Conservation (phyloP, 2,113 vertebrate genomes). For the Callochromis pleurospilus region DNA sequence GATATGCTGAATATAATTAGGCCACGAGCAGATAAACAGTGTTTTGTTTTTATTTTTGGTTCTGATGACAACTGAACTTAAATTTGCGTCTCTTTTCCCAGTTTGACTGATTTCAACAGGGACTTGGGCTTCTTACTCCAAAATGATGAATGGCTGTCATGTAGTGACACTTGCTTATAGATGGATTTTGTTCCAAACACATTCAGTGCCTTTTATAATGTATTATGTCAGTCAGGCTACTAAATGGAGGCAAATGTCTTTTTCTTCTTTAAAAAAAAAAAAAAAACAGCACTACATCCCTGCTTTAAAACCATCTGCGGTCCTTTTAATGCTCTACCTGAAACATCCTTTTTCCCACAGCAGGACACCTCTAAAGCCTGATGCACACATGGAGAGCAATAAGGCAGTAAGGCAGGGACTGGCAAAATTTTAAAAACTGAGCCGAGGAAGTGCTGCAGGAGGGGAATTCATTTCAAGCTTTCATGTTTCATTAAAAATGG, state of each 20-base stretch:
- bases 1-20: not conserved
- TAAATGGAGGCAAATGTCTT: not conserved
- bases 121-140: not conserved
- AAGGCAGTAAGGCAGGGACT: not conserved
- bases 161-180: not conserved
- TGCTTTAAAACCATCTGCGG: not conserved
- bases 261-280: not conserved
- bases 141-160: not conserved
- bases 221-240: not conserved
- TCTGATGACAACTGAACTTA: not conserved
- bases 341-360: not conserved
- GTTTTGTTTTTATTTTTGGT: not conserved
- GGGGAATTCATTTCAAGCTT: not conserved
- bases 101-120: not conserved
- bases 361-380: not conserved
- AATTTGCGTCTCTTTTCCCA: not conserved
- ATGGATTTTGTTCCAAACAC: not conserved
- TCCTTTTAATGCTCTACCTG: not conserved
- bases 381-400: not conserved
- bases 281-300: not conserved
- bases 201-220: not conserved
- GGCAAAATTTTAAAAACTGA: not conserved
- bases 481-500: conserved; percentile 43
- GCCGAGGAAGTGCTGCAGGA: not conserved
- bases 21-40: not conserved